A percentile compares a stretch with the other conserved stretches of the same genome.
phyloP scores from a whole-genome alignment of 2,113 vertebrate genomes.

The Amazona guildingii region DNA sequence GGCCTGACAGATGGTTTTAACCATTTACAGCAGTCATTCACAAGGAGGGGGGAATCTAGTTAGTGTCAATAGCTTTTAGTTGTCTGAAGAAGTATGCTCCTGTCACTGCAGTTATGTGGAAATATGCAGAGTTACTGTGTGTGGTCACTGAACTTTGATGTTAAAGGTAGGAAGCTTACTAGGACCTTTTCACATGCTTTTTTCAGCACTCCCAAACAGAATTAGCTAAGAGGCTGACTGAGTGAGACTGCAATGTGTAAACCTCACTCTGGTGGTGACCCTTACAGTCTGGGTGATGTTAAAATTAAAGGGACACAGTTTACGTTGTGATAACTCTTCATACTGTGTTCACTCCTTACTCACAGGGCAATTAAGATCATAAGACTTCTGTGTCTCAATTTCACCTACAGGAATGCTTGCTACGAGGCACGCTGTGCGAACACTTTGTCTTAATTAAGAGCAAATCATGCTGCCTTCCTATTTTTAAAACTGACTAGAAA shows the following conservation, averaged over 20 bases:
- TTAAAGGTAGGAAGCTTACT: background rate
- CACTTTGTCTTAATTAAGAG: background rate
- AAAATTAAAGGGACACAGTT: background rate
- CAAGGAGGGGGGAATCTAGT: background rate
- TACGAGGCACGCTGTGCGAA: background rate
- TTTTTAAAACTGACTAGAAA: background rate
- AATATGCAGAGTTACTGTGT: background rate
- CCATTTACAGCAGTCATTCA: background rate
- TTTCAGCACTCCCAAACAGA: background rate
- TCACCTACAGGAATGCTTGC: background rate
- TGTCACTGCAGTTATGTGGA: background rate
- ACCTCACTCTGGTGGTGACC: background rate
- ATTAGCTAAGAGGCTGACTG: background rate
- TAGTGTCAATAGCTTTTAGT: background rate
- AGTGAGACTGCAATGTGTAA: accelerated
- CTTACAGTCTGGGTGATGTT: background rate
- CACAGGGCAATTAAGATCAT: background rate
- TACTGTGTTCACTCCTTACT: background rate
- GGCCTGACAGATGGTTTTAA: background rate
- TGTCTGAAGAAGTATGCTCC: background rate
- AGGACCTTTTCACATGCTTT: background rate
- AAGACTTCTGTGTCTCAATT: background rate
- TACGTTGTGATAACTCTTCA: background rate
- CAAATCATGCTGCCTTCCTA: background rate
- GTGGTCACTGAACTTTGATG: background rate